These are phyloP conservation scores for Lepidocolaptes lacrymiger DNA, from an alignment of 2,797 vertebrate genomes.

Conservation along the genomic window DNA sequence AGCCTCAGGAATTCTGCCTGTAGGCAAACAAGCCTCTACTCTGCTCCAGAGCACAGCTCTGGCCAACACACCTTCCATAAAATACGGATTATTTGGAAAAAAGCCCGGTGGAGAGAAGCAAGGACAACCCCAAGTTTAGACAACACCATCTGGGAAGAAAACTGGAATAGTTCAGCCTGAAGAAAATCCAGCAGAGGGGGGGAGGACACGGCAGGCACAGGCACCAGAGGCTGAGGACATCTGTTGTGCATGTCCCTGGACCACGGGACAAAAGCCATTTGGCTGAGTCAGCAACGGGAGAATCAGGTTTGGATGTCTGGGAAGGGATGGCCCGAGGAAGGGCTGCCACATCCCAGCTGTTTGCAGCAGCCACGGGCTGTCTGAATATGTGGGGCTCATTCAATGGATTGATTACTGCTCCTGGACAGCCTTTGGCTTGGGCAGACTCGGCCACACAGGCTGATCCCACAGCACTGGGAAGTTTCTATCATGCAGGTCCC, in stretches of 20 bases:
- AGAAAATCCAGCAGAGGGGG: background rate
- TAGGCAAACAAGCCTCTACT: background rate
- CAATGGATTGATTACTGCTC: background rate
- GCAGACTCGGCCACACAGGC: background rate
- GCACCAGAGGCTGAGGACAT: background rate
- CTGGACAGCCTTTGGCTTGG: background rate
- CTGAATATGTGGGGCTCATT: background rate
- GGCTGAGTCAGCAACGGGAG: background rate
- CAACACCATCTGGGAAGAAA: background rate
- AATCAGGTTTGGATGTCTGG: background rate
- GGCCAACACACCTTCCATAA: background rate
- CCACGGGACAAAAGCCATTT: background rate
- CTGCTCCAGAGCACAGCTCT: background rate
- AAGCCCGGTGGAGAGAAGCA: accelerated
- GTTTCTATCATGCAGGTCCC: background rate
- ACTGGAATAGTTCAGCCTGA: background rate
- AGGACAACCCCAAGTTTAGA: background rate
- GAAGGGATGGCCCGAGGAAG: background rate
- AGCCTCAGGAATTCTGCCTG: background rate
- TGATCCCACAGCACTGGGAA: background rate
- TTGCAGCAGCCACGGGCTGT: background rate
- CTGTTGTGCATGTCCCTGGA: background rate
- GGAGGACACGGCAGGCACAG: background rate
- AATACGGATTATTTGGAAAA: background rate
- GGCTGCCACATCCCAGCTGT: background rate